Evolutionary conservation across 1,140 invertebrate genomes (phyloP).

Genomic region (Leguminivora glycinivorella): DNA sequence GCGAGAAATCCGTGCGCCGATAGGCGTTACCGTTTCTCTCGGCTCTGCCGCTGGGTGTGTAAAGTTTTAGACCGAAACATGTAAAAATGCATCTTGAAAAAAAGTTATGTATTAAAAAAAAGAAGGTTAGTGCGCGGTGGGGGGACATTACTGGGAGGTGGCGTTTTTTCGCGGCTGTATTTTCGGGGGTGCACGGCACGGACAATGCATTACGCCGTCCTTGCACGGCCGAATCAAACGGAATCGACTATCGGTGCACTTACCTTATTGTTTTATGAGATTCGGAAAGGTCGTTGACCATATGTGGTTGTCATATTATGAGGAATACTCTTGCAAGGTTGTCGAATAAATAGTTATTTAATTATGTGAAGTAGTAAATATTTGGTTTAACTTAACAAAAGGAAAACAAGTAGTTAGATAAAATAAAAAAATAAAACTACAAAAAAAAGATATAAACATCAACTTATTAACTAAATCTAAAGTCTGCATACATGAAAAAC

Average conservation of each 20-base stretch:
- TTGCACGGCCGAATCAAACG: slow-evolving; percentile 55
- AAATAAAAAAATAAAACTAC: too few relatives aligned
- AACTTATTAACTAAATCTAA: too few relatives aligned
- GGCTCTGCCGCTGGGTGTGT: slow-evolving; percentile 70
- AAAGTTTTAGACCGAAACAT: slow-evolving; percentile 79
- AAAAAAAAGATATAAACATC: too few relatives aligned
- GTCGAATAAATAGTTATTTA: background rate
- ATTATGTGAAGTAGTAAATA: background rate
- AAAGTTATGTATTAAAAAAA: slow-evolving; percentile 79
- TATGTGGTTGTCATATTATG: background rate
- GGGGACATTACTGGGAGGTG: slow-evolving; percentile 74
- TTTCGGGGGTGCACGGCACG: slow-evolving; percentile 72
- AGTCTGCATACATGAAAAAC: too few relatives aligned
- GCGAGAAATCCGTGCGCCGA: slow-evolving; percentile 63
- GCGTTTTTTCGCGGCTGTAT: slow-evolving; percentile 75
- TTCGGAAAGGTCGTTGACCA: background rate
- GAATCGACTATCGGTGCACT: slow-evolving; percentile 69
- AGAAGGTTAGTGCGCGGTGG: slow-evolving; percentile 75
- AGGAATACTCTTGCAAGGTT: background rate
- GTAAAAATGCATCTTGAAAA: slow-evolving; percentile 79
- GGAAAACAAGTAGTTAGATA: too few relatives aligned
- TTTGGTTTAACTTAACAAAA: too few relatives aligned
- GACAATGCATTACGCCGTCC: slow-evolving; percentile 75
- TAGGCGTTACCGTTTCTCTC: slow-evolving; percentile 68
- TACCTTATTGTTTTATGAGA: slow-evolving; percentile 39